Percentiles rank a stretch among this genome's conserved stretches.
Conservation (phyloP, 2,888 invertebrate species). For the Andrena flavipes region DNA sequence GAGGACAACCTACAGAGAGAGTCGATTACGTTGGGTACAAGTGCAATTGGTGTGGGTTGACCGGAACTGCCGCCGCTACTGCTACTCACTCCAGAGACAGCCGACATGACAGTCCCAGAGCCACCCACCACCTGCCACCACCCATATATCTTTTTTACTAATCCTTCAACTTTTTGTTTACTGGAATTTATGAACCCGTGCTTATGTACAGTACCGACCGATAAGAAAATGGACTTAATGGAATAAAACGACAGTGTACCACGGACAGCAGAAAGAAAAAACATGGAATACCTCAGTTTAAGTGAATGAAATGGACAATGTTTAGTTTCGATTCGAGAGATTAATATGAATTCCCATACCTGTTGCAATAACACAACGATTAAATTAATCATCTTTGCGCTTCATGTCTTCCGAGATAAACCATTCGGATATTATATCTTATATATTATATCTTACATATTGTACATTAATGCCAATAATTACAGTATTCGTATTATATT, state of each 20-base stretch:
- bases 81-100: conserved; percentile 84
- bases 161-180: conserved; percentile 77
- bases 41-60: conserved; percentile 85
- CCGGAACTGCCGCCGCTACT: conserved; percentile 84
- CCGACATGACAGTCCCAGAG: conserved; percentile 85
- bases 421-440: conserved; percentile 8
- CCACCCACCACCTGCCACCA: conserved; percentile 85
- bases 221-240: background rate
- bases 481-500: conserved; percentile 28
- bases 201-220: background rate
- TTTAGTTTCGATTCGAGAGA: background rate
- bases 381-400: background rate
- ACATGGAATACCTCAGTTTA: background rate
- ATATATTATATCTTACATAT: conserved; percentile 2
- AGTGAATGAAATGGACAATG: background rate
- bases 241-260: conserved; percentile 2
- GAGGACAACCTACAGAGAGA: conserved; percentile 82
- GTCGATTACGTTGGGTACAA: conserved; percentile 86
- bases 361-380: background rate
- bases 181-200: conserved; percentile 55
- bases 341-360: background rate
- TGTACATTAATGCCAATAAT: background rate
- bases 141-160: conserved; percentile 80
- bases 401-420: background rate
- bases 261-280: background rate